Conservation (phyloP, 2,888 invertebrate species). For the Leistus spinibarbis region DNA sequence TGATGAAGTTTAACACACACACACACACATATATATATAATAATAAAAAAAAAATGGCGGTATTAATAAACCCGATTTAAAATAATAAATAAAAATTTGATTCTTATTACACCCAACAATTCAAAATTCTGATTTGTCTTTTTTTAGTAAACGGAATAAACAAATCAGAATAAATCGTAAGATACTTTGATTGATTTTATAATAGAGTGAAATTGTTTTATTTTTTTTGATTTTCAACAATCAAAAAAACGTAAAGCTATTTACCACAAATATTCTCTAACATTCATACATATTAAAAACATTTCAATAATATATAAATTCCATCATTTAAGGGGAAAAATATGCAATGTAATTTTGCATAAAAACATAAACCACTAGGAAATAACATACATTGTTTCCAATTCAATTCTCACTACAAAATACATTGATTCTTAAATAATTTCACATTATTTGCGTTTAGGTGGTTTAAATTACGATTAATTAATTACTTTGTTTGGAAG, state of each 20-base stretch:
- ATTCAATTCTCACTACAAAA: not conserved
- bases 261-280: slow-evolving; percentile 1
- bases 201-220: not conserved
- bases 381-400: not conserved
- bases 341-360: not conserved
- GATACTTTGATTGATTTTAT: not conserved
- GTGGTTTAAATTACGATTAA: too few relatives aligned
- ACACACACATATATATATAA: not conserved
- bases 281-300: not conserved
- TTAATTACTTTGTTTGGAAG: too few relatives aligned
- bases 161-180: not conserved
- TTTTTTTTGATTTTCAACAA: not conserved
- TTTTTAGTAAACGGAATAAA: not conserved
- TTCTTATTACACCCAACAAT: not conserved
- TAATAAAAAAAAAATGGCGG: not conserved
- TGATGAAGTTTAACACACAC: not conserved
- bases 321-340: too few relatives aligned
- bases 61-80: not conserved
- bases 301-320: not conserved
- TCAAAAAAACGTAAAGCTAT: slow-evolving; percentile 21
- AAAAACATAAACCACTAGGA: not conserved
- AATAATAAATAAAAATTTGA: not conserved
- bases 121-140: not conserved
- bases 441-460: not conserved
- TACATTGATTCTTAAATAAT: not conserved